A percentile compares a stretch with the other conserved stretches of the same genome.
Evolutionary conservation across 1,140 invertebrate species (phyloP).

Genomic region (Lepidurus apus): DNA sequence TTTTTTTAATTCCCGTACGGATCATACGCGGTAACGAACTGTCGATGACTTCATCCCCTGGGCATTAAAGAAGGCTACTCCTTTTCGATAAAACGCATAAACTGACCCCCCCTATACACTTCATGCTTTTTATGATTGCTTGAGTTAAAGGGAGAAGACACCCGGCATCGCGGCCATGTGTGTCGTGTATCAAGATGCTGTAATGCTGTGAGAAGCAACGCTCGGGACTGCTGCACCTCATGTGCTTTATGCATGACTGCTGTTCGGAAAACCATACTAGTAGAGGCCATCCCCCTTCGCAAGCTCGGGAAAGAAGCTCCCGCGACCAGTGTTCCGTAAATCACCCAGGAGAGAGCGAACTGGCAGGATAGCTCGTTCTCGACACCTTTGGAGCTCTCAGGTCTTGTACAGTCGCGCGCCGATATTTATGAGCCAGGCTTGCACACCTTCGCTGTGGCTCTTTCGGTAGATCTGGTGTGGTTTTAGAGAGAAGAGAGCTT

Average conservation of each 20-base stretch:
- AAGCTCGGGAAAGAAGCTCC: not conserved
- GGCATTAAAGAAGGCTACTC: not conserved
- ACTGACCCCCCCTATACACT: too few relatives aligned
- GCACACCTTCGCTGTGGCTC: not conserved
- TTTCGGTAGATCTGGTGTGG: constrained; percentile 16
- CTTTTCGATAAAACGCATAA: too few relatives aligned
- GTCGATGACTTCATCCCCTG: constrained; percentile 12
- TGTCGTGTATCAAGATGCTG: too few relatives aligned
- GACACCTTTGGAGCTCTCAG: constrained; percentile 17
- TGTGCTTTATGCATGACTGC: too few relatives aligned
- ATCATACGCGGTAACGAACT: not conserved
- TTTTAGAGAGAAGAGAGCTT: not conserved
- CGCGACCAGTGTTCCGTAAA: constrained; percentile 2
- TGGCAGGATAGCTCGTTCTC: constrained; percentile 17
- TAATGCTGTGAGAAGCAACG: too few relatives aligned
- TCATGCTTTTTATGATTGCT: too few relatives aligned
- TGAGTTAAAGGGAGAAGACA: too few relatives aligned
- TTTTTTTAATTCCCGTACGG: not conserved
- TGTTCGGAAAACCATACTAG: too few relatives aligned
- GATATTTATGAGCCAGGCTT: not conserved
- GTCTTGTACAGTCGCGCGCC: constrained; percentile 11
- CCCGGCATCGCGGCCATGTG: too few relatives aligned
- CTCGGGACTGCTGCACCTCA: too few relatives aligned
- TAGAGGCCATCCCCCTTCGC: not conserved
- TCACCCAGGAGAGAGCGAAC: constrained; percentile 17